phyloP scores from a whole-genome alignment of 2,113 vertebrate genomes.

The Cheirogaleus medius region DNA sequence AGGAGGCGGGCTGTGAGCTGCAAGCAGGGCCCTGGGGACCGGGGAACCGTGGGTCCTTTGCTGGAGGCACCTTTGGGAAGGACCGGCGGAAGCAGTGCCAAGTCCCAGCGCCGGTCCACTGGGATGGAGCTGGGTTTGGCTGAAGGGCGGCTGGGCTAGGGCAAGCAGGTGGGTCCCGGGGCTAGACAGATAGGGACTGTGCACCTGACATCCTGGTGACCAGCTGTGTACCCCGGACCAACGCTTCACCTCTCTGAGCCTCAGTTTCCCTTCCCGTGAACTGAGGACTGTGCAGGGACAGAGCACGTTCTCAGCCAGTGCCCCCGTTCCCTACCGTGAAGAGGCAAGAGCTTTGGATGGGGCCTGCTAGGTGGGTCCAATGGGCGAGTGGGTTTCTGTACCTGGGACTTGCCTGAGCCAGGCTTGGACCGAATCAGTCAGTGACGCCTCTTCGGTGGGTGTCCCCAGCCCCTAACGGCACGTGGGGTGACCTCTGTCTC shows the following conservation, averaged over 20 bases:
- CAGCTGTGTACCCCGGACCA: too few relatives aligned
- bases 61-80: not conserved
- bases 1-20: not conserved
- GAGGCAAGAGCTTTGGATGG: not conserved
- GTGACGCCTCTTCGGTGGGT: not conserved
- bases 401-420: not conserved
- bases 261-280: not conserved
- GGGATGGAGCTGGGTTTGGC: not conserved
- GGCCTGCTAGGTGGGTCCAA: not conserved
- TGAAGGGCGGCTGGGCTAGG: not conserved
- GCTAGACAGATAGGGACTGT: not conserved
- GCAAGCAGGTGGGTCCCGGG: not conserved
- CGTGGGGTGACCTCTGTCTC: not conserved
- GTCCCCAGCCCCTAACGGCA: not conserved
- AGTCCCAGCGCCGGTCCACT: not conserved
- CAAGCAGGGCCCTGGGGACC: not conserved
- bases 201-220: fast-evolving
- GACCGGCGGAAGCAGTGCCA: fast-evolving
- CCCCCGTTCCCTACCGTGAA: fast-evolving
- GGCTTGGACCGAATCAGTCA: not conserved
- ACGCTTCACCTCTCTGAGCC: not conserved
- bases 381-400: not conserved
- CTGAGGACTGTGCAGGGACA: not conserved
- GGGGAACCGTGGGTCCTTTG: fast-evolving
- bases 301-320: too few relatives aligned